Conservation (phyloP, 1,140 invertebrate species). For the Batillaria attramentaria region DNA sequence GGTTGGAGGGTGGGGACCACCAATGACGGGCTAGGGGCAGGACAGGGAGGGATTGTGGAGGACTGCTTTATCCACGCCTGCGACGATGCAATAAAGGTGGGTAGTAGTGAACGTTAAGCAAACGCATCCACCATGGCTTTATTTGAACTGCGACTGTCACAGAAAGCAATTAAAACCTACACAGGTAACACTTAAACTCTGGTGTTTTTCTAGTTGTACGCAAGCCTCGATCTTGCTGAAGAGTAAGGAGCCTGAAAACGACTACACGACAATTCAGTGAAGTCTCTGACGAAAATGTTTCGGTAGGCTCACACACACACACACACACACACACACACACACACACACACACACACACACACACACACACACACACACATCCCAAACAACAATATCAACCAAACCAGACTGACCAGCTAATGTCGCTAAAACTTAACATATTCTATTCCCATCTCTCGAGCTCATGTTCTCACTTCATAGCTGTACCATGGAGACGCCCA, state of each 20-base stretch:
- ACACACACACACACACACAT: background rate
- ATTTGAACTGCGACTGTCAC: background rate
- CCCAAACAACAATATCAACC: too few species aligned
- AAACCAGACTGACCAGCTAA: too few species aligned
- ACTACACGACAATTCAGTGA: too few species aligned
- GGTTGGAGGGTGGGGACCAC: constrained; percentile 28
- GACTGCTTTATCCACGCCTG: constrained; percentile 1
- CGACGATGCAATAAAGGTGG: background rate
- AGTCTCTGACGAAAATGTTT: too few species aligned
- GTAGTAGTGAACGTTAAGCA: background rate
- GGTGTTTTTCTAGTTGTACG: background rate
- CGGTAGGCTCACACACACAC: constrained; percentile 4
- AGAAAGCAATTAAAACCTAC: background rate
- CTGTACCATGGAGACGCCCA: too few species aligned
- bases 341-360: background rate
- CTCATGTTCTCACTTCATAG: too few species aligned
- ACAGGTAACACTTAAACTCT: background rate
- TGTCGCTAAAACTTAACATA: too few species aligned
- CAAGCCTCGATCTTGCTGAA: background rate
- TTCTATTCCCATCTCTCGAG: too few species aligned
- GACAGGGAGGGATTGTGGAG: constrained; percentile 10
- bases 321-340: background rate
- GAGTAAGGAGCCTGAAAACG: too few species aligned
- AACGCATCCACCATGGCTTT: background rate
- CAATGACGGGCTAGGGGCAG: constrained; percentile 1